Percentiles rank a stretch among this genome's conserved stretches.
Evolutionary conservation across 2,113 vertebrate genomes (phyloP).

Genomic region (Tyto alba): DNA sequence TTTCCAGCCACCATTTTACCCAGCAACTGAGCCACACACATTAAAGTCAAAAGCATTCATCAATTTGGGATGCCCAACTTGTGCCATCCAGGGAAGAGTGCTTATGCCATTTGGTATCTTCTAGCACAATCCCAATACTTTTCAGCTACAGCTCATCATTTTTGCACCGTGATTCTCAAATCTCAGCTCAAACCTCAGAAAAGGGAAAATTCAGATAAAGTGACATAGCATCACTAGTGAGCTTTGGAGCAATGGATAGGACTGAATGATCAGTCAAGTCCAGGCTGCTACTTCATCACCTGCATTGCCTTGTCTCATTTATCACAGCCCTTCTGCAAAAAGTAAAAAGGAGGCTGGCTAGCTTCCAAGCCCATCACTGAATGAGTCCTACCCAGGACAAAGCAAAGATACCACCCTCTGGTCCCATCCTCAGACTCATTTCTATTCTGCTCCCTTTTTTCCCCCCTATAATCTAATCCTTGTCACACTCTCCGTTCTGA

Average conservation of each 20-base stretch:
- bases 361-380: background rate
- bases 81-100: background rate
- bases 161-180: background rate
- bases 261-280: background rate
- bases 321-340: background rate
- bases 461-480: background rate
- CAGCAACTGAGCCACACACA: background rate
- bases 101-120: background rate
- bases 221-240: background rate
- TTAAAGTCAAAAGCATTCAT: background rate
- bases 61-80: background rate
- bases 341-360: background rate
- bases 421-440: background rate
- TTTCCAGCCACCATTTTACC: background rate
- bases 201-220: background rate
- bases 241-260: background rate
- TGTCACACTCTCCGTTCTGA: background rate
- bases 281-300: background rate
- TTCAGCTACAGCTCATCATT: background rate
- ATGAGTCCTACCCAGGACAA: background rate
- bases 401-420: background rate
- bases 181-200: background rate
- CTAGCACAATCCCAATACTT: background rate
- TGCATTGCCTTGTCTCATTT: background rate
- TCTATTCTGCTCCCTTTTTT: background rate